A percentile compares a stretch with the other conserved stretches of the same genome.
These are phyloP conservation scores for Dinoponera quadriceps DNA, from an alignment of 1,140 invertebrate genomes.

Conservation along the genomic window DNA sequence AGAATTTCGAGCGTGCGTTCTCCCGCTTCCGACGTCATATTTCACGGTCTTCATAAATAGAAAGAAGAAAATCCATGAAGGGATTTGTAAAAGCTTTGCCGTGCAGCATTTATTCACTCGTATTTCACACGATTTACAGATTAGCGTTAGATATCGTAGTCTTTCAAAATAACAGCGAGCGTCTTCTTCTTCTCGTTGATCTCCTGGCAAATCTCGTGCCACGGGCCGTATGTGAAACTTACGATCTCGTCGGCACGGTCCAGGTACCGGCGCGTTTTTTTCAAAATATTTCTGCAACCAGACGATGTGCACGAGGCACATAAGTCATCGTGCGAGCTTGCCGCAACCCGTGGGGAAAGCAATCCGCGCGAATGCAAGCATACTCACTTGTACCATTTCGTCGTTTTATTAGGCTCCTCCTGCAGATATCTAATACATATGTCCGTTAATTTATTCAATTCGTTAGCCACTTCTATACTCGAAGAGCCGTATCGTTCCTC, in stretches of 20 bases:
- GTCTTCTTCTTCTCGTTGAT: slow-evolving; percentile 59
- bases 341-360: too few relatives aligned
- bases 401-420: slow-evolving; percentile 67
- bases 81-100: not conserved
- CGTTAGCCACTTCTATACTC: slow-evolving; percentile 87
- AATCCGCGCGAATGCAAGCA: not conserved
- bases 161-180: slow-evolving; percentile 45
- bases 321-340: too few relatives aligned
- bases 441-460: slow-evolving; percentile 86
- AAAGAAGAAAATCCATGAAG: not conserved
- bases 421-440: slow-evolving; percentile 78
- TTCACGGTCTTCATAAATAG: too few relatives aligned
- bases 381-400: slow-evolving; percentile 78
- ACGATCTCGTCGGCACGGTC: slow-evolving; percentile 76
- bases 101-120: not conserved
- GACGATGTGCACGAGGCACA: slow-evolving; percentile 14
- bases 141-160: slow-evolving; percentile 43
- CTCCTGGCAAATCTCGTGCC: slow-evolving; percentile 77
- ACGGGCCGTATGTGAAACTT: slow-evolving; percentile 78
- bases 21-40: too few relatives aligned
- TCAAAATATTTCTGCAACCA: slow-evolving; percentile 73
- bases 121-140: slow-evolving; percentile 10
- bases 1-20: too few relatives aligned
- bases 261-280: slow-evolving; percentile 75
- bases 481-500: slow-evolving; percentile 85